Percentiles rank a stretch among this genome's conserved stretches.
phyloP scores from a whole-genome alignment of 2,797 vertebrate genomes.

The Sylvilagus floridanus region DNA sequence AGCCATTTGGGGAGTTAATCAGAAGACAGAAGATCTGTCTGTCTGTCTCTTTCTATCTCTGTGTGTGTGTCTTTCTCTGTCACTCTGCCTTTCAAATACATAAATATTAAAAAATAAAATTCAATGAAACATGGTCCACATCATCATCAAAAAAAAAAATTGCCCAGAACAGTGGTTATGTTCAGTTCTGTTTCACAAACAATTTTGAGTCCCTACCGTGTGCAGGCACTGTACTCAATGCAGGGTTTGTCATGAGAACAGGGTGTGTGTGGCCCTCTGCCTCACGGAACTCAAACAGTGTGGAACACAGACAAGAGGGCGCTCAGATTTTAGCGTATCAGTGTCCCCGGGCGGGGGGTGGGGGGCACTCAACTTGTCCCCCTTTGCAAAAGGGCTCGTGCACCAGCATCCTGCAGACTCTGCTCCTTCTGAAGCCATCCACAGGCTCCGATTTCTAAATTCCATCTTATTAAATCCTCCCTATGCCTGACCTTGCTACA shows the following conservation, averaged over 20 bases:
- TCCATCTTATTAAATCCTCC: neutral
- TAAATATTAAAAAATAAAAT: too few species aligned
- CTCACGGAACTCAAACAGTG: neutral
- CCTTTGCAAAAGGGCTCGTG: neutral
- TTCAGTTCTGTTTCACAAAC: neutral
- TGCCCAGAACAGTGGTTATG: neutral
- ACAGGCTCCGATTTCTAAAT: neutral
- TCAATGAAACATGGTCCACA: too few species aligned
- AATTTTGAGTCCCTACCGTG: neutral
- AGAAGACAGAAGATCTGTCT: too few species aligned
- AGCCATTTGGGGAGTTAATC: too few species aligned
- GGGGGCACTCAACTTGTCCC: too few species aligned
- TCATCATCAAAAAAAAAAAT: neutral
- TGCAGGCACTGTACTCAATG: too few species aligned
- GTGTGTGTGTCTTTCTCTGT: too few species aligned
- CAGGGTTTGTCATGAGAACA: neutral
- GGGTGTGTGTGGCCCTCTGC: neutral
- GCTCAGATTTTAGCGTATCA: neutral
- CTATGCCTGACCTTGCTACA: neutral
- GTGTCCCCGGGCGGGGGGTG: too few species aligned
- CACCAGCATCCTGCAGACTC: neutral
- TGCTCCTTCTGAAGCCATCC: neutral
- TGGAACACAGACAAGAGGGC: neutral
- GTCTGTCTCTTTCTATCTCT: too few species aligned
- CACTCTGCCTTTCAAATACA: too few species aligned